A percentile compares a stretch with the other conserved stretches of the same genome.
phyloP scores from a whole-genome alignment of 2,888 invertebrate genomes.

The Drosophila percnosoma region DNA sequence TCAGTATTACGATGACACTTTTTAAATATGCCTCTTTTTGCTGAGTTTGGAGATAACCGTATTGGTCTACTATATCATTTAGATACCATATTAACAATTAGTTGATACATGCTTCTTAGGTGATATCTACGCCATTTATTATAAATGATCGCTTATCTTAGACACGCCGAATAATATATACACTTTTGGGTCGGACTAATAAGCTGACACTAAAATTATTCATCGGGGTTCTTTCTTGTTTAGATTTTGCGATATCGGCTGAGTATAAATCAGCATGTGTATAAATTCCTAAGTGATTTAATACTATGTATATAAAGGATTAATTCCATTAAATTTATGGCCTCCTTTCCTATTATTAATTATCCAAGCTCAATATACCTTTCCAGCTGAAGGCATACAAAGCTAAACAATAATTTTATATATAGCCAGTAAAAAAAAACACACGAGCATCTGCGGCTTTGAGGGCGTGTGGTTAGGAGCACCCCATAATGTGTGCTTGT shows the following conservation, averaged over 20 bases:
- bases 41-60: neutral
- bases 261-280: neutral
- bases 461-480: neutral
- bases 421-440: constrained; percentile 8
- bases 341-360: neutral
- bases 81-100: neutral
- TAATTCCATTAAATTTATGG: neutral
- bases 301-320: neutral
- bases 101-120: neutral
- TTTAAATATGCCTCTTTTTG: neutral
- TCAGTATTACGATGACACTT: neutral
- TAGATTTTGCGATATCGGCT: neutral
- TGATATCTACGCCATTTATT: neutral
- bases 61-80: neutral
- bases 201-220: neutral
- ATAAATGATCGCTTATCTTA: rapidly evolving
- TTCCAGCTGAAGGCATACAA: constrained; percentile 4
- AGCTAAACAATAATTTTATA: constrained; percentile 32
- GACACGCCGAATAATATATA: neutral
- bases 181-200: neutral
- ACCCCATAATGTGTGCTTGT: constrained; percentile 30
- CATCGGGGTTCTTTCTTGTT: rapidly evolving
- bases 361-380: neutral
- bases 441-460: neutral
- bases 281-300: neutral